Percentiles rank a stretch among this genome's conserved stretches.
These are phyloP conservation scores for Zaprionus nigranus DNA, from an alignment of 1,140 invertebrate genomes.

Conservation along the genomic window DNA sequence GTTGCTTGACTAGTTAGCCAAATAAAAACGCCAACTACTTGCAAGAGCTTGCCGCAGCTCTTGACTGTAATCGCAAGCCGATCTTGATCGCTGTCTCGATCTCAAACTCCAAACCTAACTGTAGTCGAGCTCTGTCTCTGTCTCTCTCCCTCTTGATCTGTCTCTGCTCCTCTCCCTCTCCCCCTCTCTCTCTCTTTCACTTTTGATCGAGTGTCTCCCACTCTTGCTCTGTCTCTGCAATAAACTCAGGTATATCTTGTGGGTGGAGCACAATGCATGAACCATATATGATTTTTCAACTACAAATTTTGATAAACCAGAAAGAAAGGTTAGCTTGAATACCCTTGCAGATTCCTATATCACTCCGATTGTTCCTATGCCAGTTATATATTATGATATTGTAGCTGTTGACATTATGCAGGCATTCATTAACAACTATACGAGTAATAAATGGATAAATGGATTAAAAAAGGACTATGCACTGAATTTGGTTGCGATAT, in stretches of 20 bases:
- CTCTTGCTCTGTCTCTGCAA: not conserved
- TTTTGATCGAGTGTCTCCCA: not conserved
- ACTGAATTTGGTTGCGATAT: too few relatives aligned
- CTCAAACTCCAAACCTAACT: constrained; percentile 10
- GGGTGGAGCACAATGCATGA: not conserved
- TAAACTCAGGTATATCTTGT: not conserved
- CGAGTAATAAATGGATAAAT: too few relatives aligned
- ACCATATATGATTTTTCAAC: not conserved
- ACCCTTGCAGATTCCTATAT: too few relatives aligned
- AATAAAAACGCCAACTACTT: constrained; percentile 44
- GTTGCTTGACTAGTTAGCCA: constrained; percentile 28
- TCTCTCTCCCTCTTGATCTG: not conserved
- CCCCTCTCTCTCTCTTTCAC: not conserved
- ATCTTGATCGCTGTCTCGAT: constrained; percentile 46
- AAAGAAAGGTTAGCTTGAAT: not conserved
- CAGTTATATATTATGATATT: too few relatives aligned
- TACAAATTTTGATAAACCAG: too few relatives aligned
- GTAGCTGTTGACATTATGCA: too few relatives aligned
- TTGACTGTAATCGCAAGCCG: constrained; percentile 31
- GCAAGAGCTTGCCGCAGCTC: constrained; percentile 38
- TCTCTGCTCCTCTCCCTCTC: not conserved
- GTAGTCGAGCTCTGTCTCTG: constrained; percentile 1
- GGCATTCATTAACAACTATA: too few relatives aligned
- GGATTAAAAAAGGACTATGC: too few relatives aligned
- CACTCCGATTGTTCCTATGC: too few relatives aligned